A percentile compares a stretch with the other conserved stretches of the same genome.
Evolutionary conservation across 2,888 invertebrate genomes (phyloP).

Genomic region (Drosophila tanythrix): DNA sequence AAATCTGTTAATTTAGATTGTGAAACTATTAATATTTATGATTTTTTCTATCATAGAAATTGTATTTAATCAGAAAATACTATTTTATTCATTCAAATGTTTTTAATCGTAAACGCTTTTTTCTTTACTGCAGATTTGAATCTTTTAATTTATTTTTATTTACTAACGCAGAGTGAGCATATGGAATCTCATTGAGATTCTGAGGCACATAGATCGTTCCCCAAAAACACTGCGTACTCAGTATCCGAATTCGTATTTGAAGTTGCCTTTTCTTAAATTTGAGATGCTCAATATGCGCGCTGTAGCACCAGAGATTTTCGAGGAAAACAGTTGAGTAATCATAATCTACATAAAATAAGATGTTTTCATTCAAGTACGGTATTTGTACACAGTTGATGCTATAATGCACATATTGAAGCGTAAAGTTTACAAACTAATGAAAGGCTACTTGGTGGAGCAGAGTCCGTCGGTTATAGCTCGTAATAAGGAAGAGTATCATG

Average conservation of each 20-base stretch:
- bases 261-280: slow-evolving; percentile 82
- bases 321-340: slow-evolving; percentile 77
- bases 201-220: slow-evolving; percentile 79
- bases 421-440: slow-evolving; percentile 74
- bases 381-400: slow-evolving; percentile 63
- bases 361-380: not conserved
- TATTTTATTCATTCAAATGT: not conserved
- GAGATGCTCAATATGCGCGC: slow-evolving; percentile 78
- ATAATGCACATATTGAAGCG: slow-evolving; percentile 74
- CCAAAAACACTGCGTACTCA: slow-evolving; percentile 53
- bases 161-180: slow-evolving; percentile 63
- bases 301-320: slow-evolving; percentile 79
- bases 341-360: rapidly evolving
- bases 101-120: not conserved
- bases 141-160: not conserved
- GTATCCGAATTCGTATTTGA: slow-evolving; percentile 82
- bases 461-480: slow-evolving; percentile 36
- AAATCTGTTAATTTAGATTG: too few species aligned
- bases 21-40: not conserved
- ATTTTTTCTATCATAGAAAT: not conserved
- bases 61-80: not conserved
- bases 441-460: slow-evolving; percentile 62
- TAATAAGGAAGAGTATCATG: slow-evolving; percentile 76
- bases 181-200: slow-evolving; percentile 81
- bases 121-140: not conserved